Conservation (phyloP, 2,113 vertebrate genomes). For the Melozone crissalis region DNA sequence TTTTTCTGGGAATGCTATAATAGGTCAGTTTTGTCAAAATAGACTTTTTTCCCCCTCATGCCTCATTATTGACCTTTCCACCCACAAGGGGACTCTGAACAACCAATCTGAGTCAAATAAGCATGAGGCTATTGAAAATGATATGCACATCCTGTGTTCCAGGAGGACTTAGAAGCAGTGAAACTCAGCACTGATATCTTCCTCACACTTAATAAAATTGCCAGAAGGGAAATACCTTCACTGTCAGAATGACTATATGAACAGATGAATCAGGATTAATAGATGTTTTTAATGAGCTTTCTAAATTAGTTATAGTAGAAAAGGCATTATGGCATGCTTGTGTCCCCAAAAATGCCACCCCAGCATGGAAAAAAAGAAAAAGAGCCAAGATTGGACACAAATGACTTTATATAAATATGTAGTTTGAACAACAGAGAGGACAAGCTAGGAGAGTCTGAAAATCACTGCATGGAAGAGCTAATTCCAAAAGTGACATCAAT, state of each 20-base stretch:
- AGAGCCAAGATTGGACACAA: not conserved
- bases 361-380: not conserved
- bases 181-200: not conserved
- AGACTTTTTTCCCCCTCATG: not conserved
- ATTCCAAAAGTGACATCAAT: not conserved
- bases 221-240: conserved; percentile 38
- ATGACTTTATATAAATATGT: not conserved
- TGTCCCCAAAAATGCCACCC: not conserved
- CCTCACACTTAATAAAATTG: conserved; percentile 4
- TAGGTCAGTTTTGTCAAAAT: not conserved
- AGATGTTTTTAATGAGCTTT: conserved; percentile 24
- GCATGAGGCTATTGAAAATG: not conserved
- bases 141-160: not conserved
- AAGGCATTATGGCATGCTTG: not conserved
- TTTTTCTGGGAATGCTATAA: not conserved
- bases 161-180: not conserved
- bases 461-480: conserved; percentile 29
- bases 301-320: not conserved
- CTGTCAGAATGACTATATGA: conserved; percentile 37
- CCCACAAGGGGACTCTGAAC: not conserved
- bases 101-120: not conserved
- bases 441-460: conserved; percentile 48
- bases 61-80: conserved; percentile 1
- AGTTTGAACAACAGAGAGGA: conserved; percentile 27
- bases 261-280: conserved; percentile 42